Evolutionary conservation across 2,888 invertebrate genomes (phyloP).

Genomic region (Mesochorus sp.): DNA sequence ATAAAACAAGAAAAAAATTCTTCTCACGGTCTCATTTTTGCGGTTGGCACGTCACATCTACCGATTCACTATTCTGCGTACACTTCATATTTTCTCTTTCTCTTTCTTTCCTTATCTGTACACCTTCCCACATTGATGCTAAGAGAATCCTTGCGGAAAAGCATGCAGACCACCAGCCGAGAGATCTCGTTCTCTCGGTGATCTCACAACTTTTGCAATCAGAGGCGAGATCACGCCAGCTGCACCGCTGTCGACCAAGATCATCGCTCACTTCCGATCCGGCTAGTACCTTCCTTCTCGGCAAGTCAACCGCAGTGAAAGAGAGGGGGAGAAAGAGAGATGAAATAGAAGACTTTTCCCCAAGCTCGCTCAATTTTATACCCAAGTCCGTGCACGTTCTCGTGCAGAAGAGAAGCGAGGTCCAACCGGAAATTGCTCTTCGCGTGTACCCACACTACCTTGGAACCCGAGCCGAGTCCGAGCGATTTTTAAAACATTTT

Average conservation of each 20-base stretch:
- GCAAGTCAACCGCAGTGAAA: slow-evolving; percentile 26
- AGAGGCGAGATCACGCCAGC: slow-evolving; percentile 61
- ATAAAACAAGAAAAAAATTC: slow-evolving; percentile 24
- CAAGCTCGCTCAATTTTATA: slow-evolving; percentile 37
- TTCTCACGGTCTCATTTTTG: slow-evolving; percentile 32
- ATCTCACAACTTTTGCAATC: slow-evolving; percentile 65
- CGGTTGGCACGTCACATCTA: slow-evolving; percentile 34
- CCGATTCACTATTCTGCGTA: not conserved
- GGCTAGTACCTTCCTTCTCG: slow-evolving; percentile 27
- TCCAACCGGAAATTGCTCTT: slow-evolving; percentile 57
- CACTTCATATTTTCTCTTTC: not conserved
- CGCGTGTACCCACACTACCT: slow-evolving; percentile 17
- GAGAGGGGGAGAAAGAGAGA: not conserved
- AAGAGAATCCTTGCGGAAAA: slow-evolving; percentile 17
- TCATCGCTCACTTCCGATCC: slow-evolving; percentile 62
- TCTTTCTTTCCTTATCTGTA: not conserved
- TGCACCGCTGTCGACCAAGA: slow-evolving; percentile 56
- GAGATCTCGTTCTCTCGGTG: slow-evolving; percentile 57
- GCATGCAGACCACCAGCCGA: slow-evolving; percentile 44
- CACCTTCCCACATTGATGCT: not conserved
- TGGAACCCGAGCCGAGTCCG: slow-evolving; percentile 16
- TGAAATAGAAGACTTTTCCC: slow-evolving; percentile 15
- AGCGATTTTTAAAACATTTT: slow-evolving; percentile 2
- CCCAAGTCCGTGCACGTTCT: slow-evolving; percentile 56
- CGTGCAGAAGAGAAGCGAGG: slow-evolving; percentile 27